These are phyloP conservation scores for Eugnorisma glareosa DNA, from an alignment of 2,888 invertebrate genomes.

Conservation along the genomic window DNA sequence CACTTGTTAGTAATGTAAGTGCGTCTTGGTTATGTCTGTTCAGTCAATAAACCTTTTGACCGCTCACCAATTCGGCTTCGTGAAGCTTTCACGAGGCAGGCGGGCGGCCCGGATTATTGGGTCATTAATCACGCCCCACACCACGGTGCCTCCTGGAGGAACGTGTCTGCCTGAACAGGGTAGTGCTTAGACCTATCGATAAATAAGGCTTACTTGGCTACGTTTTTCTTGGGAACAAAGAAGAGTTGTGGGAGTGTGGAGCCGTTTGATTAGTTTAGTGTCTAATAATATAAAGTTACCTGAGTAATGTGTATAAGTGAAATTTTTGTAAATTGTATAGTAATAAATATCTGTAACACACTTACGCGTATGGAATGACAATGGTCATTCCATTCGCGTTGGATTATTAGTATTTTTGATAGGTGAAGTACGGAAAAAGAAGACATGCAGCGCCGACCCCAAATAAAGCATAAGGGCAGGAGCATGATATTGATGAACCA, in stretches of 20 bases:
- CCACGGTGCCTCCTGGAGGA: slow-evolving; percentile 67
- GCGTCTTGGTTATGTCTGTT: slow-evolving; percentile 78
- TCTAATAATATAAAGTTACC: slow-evolving; percentile 19
- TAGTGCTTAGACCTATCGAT: slow-evolving; percentile 69
- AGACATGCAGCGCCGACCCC: too few relatives aligned
- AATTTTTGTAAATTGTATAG: not conserved
- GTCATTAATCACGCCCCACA: slow-evolving; percentile 88
- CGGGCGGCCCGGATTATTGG: slow-evolving; percentile 87
- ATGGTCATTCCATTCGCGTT: not conserved
- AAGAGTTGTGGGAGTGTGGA: slow-evolving; percentile 1
- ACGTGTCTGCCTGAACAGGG: slow-evolving; percentile 63
- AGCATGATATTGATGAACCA: too few relatives aligned
- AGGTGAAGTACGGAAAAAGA: too few relatives aligned
- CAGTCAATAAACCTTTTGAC: slow-evolving; percentile 90
- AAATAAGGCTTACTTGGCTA: slow-evolving; percentile 44
- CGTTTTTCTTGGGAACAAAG: slow-evolving; percentile 42
- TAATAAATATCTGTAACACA: not conserved
- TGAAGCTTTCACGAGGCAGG: slow-evolving; percentile 87
- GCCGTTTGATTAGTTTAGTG: slow-evolving; percentile 8
- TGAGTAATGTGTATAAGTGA: not conserved
- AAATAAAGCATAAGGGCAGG: too few relatives aligned
- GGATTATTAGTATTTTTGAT: not conserved
- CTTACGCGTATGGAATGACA: too few relatives aligned
- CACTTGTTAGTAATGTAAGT: slow-evolving; percentile 68
- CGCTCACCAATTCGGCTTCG: slow-evolving; percentile 90